Evolutionary conservation across 2,888 invertebrate genomes (phyloP), one percentile per base, ranked within the genome.

Genomic region (Noctua janthina): DNA sequence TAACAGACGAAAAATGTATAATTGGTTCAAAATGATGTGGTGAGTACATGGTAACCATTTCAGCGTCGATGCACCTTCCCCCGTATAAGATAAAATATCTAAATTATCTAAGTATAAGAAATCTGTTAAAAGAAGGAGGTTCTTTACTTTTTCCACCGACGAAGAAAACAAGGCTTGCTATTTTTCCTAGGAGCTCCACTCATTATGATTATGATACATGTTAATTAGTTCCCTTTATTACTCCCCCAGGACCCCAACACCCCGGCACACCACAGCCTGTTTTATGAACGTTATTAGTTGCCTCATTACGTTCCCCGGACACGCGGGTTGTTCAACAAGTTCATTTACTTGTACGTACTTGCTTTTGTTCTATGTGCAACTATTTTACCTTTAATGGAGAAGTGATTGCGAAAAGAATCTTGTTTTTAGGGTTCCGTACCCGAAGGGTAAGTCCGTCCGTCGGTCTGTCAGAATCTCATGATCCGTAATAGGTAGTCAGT

Each of bases 271-370:
- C 68, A 35, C 72, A 46, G 39, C 46, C 68, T 43, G 69, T 82
- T 78, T 68, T 75, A 86, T 73, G 64, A n/a, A 46, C 73, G 69
- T 66, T 75, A 79, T 84, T 84, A 87, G 68, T 81, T 20, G 43
- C 23, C 76, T 81, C 75, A 79, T 85, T 83, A 85, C 66, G 71
- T 72, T 79, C 39, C 62, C 73, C 62, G 70, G 71, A 64, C 81
- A 74, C 74, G 86, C 70, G 76, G 74, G 69, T 68, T 23, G 51
- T 73, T 76, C 81, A 76, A 75, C 80, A 80, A 79, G 70, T 87
- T 76, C 78, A 74, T 82, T 82, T 78, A 43, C 10, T 39, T 81
- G 43, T 4, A 74, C 17, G 13, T 46, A n/a, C 35, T 73, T 56
- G 71, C 6, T 74, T 68, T 67, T 51, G 39, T 51, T 35, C 62